Percentiles rank a stretch among this genome's conserved stretches.
phyloP scores from a whole-genome alignment of 2,888 invertebrate genomes.

The Cephus pygmeus region DNA sequence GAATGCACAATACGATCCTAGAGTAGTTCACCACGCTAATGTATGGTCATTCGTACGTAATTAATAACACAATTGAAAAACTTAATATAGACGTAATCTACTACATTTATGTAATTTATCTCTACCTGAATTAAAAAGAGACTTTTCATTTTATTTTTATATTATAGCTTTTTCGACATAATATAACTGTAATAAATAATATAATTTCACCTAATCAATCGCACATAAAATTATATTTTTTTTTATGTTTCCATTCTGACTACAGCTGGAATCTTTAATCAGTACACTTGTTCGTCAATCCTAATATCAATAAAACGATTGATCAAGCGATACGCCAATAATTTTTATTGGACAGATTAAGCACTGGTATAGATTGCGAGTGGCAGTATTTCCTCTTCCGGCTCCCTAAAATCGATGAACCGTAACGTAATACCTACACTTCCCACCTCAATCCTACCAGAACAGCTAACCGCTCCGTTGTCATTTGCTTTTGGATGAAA shows the following conservation, averaged over 20 bases:
- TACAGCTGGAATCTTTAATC: neutral
- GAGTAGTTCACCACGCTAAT: neutral
- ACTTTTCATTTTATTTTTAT: neutral
- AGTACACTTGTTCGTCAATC: neutral
- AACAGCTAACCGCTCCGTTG: neutral
- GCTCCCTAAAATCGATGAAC: conserved; percentile 30
- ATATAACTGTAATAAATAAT: neutral
- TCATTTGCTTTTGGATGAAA: neutral
- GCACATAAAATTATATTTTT: neutral
- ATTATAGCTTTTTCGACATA: neutral
- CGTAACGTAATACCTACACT: conserved; percentile 33
- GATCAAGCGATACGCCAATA: neutral
- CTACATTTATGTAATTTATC: neutral
- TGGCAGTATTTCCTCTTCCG: conserved; percentile 32
- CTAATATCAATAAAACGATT: neutral
- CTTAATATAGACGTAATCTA: neutral
- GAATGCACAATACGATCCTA: neutral
- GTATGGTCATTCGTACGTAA: neutral
- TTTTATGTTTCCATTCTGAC: neutral
- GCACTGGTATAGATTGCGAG: conserved; percentile 20
- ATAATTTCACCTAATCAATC: neutral
- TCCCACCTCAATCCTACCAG: conserved; percentile 10
- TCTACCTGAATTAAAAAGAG: neutral
- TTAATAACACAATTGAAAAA: neutral
- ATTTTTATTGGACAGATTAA: conserved; percentile 10